Percentiles rank a stretch among this genome's conserved stretches.
These are phyloP conservation scores for Coremacera marginata DNA, from an alignment of 2,888 invertebrate genomes.

Conservation along the genomic window DNA sequence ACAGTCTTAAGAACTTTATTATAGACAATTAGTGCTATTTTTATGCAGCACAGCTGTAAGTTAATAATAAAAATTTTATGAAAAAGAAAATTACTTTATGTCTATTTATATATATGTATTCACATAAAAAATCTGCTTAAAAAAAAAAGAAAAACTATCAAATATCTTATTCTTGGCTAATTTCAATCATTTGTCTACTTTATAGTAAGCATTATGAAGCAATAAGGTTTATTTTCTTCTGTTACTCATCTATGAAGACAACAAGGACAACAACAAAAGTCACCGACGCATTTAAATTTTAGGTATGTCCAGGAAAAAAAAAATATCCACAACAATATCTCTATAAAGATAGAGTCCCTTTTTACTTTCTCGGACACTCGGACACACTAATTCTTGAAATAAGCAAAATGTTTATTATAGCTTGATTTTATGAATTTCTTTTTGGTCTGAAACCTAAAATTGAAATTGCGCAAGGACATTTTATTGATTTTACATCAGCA, in stretches of 20 bases:
- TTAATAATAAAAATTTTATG: background rate
- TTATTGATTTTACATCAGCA: slow-evolving; percentile 52
- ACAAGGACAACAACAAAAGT: slow-evolving; percentile 1
- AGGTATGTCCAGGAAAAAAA: too few relatives aligned
- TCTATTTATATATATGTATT: background rate
- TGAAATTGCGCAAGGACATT: slow-evolving; percentile 55
- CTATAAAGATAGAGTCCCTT: too few relatives aligned
- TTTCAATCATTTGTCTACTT: too few relatives aligned
- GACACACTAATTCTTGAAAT: slow-evolving; percentile 10
- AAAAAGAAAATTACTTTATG: background rate
- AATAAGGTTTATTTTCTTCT: too few relatives aligned
- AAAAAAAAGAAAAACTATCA: too few relatives aligned
- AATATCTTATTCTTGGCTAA: too few relatives aligned
- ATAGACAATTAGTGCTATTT: too few relatives aligned
- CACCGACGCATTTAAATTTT: background rate
- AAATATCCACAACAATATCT: too few relatives aligned
- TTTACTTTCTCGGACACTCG: too few relatives aligned
- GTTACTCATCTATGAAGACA: background rate
- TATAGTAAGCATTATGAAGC: too few relatives aligned
- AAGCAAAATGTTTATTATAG: background rate
- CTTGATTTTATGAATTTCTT: background rate
- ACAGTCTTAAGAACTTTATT: too few relatives aligned
- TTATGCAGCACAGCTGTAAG: too few relatives aligned
- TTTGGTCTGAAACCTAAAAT: slow-evolving; percentile 34
- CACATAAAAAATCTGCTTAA: background rate